Conservation (phyloP, 2,797 vertebrate genomes). For the Enteromius trimaculatus region DNA sequence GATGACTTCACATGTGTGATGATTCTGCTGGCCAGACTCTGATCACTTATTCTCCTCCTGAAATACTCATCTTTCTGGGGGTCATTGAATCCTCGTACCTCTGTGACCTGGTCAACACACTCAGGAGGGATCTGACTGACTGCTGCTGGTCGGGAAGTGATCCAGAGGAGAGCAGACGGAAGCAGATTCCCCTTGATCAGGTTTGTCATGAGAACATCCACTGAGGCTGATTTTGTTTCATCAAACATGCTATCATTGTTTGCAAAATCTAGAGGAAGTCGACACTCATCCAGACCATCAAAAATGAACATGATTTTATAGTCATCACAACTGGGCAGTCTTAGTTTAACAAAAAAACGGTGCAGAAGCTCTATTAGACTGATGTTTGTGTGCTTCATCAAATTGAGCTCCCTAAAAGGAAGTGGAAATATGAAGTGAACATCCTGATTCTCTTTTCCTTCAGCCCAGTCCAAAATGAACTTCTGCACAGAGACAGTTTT, state of each 20-base stretch:
- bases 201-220: constrained; percentile 35
- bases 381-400: neutral
- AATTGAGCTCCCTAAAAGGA: constrained; percentile 8
- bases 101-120: constrained; percentile 21
- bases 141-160: constrained; percentile 48
- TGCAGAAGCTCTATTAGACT: neutral
- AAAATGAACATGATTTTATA: constrained; percentile 24
- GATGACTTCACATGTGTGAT: constrained; percentile 27
- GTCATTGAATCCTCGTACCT: constrained; percentile 21
- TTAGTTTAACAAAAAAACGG: neutral
- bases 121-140: constrained; percentile 24
- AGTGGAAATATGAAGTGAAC: neutral
- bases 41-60: constrained; percentile 22
- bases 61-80: constrained; percentile 29
- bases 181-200: constrained; percentile 37
- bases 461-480: neutral
- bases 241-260: constrained; percentile 23
- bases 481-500: neutral
- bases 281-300: constrained; percentile 39
- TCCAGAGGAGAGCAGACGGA: constrained; percentile 39
- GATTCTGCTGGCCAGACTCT: constrained; percentile 5
- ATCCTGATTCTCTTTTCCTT: constrained; percentile 2
- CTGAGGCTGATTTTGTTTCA: constrained; percentile 5
- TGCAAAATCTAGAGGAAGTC: constrained; percentile 31
- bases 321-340: neutral